These are phyloP conservation scores for Prietella phreatophila DNA, from an alignment of 2,113 vertebrate genomes.

Conservation along the genomic window DNA sequence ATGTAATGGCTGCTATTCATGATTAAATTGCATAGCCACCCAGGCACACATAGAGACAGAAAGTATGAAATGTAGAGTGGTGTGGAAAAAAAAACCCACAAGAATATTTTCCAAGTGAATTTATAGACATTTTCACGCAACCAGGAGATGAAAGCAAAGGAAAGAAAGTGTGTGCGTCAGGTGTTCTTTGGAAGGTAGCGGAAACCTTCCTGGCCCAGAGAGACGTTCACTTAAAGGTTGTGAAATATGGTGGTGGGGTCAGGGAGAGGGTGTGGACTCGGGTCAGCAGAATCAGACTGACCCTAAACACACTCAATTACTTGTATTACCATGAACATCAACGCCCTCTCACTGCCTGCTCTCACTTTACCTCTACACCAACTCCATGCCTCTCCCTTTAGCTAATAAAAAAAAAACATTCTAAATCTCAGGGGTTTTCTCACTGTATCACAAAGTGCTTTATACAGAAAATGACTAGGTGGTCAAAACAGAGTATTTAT, in stretches of 20 bases:
- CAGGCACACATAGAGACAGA: constrained; percentile 24
- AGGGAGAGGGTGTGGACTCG: constrained; percentile 22
- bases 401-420: background rate
- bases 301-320: constrained; percentile 59
- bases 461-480: background rate
- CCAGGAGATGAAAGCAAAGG: constrained; percentile 31
- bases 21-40: constrained; percentile 34
- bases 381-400: background rate
- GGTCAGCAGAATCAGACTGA: constrained; percentile 55
- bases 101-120: constrained; percentile 46
- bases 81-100: background rate
- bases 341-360: background rate
- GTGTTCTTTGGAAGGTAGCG: constrained; percentile 43
- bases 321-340: constrained; percentile 40
- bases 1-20: constrained; percentile 31
- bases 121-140: constrained; percentile 28
- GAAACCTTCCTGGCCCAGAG: constrained; percentile 41
- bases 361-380: constrained; percentile 6
- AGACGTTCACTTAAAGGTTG: constrained; percentile 48
- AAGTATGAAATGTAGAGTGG: constrained; percentile 33
- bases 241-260: constrained; percentile 50
- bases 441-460: background rate
- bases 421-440: background rate
- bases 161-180: constrained; percentile 35
- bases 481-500: background rate